Base-by-base conservation (phyloP, 2,113 vertebrate species). In the Sinosuthora webbiana region DNA sequence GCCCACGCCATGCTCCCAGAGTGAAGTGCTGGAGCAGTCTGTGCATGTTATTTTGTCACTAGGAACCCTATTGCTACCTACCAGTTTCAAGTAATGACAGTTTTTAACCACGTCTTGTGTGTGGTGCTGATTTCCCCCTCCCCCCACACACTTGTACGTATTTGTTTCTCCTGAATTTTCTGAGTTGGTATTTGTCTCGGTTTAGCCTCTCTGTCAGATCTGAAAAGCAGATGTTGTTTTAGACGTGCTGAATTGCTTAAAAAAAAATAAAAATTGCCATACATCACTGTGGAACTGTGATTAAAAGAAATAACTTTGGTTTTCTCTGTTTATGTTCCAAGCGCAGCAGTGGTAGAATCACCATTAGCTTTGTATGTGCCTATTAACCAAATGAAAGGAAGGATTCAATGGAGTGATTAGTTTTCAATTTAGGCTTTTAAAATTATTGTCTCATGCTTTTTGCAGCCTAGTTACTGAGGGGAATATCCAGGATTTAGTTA, bases 371-470 rank as follows among this genome's bases (percentile, higher is more conserved):
- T 87, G 65, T 82, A 8, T 84, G 17, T 79, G 87, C 73, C 87
- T 91, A 69, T 95, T 96, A 96, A 79, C 77, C 53, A 94, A 87
- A 84, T 95, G 89, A 95, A 93, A 94, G 77, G 87, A 81, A 76
- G 67, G 73, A 82, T 97, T 95, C 91, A 95, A 65, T 91, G 60
- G 73, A 93, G 77, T 95, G 81, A 95, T 95, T 91, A 96, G 75
- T 91, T 96, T 94, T 96, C 84, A 90, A 88, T 96, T 95, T 93
- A 90, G 87, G 82, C 91, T 91, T 89, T 93, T 82, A 95, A 91
- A 91, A 81, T 83, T 93, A 92, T 95, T 91, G 87, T 93, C 67
- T 91, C 47, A 44, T 83, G 67, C 17, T 77, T 90, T 94, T 93
- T 93, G 71, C 63, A 86, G 67, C 84, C 75, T 88, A 17, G 76